Percentiles rank a stretch among this genome's conserved stretches.
These are phyloP conservation scores for Terebella lapidaria DNA, from an alignment of 2,888 invertebrate genomes.

Conservation along the genomic window DNA sequence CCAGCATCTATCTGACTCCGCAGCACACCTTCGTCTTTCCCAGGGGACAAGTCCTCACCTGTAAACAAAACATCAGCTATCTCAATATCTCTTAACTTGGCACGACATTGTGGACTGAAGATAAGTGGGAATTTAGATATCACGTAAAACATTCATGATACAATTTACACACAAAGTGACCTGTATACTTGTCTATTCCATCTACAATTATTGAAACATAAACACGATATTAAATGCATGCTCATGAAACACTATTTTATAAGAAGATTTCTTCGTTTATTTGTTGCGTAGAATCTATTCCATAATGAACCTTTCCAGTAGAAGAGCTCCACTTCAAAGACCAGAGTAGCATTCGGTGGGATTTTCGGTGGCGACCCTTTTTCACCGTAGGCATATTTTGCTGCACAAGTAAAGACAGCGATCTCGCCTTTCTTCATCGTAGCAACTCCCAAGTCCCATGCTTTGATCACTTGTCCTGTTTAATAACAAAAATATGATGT, in stretches of 20 bases:
- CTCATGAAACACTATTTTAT: too few species aligned
- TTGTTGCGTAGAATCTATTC: too few species aligned
- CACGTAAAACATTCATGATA: too few species aligned
- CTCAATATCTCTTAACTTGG: too few species aligned
- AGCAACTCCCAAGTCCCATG: slow-evolving; percentile 89
- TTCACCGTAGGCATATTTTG: slow-evolving; percentile 87
- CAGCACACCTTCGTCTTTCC: slow-evolving; percentile 77
- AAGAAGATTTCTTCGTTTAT: too few species aligned
- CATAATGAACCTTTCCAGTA: slow-evolving; percentile 78
- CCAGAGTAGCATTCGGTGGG: slow-evolving; percentile 78
- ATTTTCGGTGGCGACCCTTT: slow-evolving; percentile 80
- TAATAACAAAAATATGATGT: slow-evolving; percentile 12
- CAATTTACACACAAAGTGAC: too few species aligned
- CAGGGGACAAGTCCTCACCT: slow-evolving; percentile 78
- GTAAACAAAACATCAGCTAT: too few species aligned
- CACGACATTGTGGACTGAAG: too few species aligned
- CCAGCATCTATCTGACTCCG: slow-evolving; percentile 67
- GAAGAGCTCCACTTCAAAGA: slow-evolving; percentile 77
- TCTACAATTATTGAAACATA: too few species aligned
- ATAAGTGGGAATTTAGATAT: too few species aligned
- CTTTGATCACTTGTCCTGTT: slow-evolving; percentile 77
- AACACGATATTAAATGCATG: too few species aligned
- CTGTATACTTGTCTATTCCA: too few species aligned
- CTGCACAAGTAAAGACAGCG: slow-evolving; percentile 74
- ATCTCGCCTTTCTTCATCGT: slow-evolving; percentile 89